phyloP scores from a whole-genome alignment of 1,140 invertebrate genomes.

The Frieseomelitta varia region DNA sequence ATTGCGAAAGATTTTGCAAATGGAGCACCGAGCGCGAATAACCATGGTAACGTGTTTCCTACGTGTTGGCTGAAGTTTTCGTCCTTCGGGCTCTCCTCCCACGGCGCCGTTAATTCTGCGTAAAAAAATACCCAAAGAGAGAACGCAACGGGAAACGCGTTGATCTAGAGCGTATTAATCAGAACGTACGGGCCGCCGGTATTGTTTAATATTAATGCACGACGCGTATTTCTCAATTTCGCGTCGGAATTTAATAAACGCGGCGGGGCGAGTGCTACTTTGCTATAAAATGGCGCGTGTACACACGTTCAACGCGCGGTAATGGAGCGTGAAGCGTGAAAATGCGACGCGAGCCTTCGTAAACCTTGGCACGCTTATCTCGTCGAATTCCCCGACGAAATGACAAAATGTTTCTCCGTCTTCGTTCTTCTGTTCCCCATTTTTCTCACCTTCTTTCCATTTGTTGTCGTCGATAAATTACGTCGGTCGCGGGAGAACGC shows the following conservation, averaged over 20 bases:
- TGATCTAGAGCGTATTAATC: constrained; percentile 8
- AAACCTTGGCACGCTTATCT: neutral
- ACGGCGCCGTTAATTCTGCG: neutral
- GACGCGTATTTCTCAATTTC: constrained; percentile 8
- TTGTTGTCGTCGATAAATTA: neutral
- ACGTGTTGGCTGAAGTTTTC: neutral
- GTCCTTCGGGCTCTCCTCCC: no score
- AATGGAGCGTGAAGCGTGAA: neutral
- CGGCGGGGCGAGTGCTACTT: neutral
- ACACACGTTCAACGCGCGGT: neutral
- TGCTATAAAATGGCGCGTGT: constrained; percentile 1
- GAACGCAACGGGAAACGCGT: neutral
- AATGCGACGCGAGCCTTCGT: neutral
- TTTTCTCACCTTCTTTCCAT: neutral
- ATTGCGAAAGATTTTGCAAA: constrained; percentile 42
- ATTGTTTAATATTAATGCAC: constrained; percentile 9
- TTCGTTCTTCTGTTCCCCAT: neutral
- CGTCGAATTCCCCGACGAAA: neutral
- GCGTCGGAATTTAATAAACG: constrained; percentile 21
- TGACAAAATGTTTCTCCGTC: neutral
- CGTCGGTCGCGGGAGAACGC: neutral
- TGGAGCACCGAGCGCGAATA: constrained; percentile 25
- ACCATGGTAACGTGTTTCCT: constrained; percentile 4
- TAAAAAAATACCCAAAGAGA: neutral
- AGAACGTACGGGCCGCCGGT: neutral